Evolutionary conservation across 2,113 vertebrate genomes (phyloP).

Genomic region (Salvelinus namaycush): DNA sequence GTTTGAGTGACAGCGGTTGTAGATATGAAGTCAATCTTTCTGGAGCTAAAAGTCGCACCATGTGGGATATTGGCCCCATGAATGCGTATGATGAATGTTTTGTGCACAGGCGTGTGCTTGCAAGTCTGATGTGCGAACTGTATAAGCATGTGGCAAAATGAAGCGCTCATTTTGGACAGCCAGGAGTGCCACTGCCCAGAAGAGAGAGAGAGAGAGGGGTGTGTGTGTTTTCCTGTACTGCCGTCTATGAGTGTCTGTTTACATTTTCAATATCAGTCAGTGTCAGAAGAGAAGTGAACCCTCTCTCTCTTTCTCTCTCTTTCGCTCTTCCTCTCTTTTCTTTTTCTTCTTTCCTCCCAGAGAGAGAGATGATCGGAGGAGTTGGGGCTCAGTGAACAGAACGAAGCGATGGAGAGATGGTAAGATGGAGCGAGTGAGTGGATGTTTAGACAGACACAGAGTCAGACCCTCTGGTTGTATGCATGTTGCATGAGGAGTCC

Average conservation of each 20-base stretch:
- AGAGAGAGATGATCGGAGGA: constrained; percentile 74
- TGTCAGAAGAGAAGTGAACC: constrained; percentile 36
- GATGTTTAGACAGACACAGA: constrained; percentile 58
- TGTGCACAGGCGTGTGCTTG: constrained; percentile 55
- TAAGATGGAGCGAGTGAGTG: constrained; percentile 62
- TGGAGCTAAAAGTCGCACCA: constrained; percentile 48
- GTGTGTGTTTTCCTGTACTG: constrained; percentile 22
- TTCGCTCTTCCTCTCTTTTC: constrained; percentile 47
- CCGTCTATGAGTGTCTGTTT: constrained; percentile 51
- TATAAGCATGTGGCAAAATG: constrained; percentile 2
- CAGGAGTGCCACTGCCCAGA: not conserved
- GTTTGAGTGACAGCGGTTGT: constrained; percentile 34
- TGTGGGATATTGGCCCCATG: constrained; percentile 42
- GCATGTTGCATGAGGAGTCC: not conserved
- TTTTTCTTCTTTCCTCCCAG: constrained; percentile 44
- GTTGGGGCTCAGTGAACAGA: constrained; percentile 73
- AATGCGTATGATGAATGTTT: constrained; percentile 52
- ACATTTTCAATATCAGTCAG: constrained; percentile 48
- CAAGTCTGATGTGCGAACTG: not conserved
- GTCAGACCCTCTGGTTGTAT: constrained; percentile 20
- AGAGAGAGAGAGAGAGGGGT: not conserved
- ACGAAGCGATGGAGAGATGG: constrained; percentile 81
- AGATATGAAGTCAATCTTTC: constrained; percentile 54
- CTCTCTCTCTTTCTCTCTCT: constrained; percentile 26
- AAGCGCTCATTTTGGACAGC: not conserved